Evolutionary conservation across 1,140 invertebrate species (phyloP).

Genomic region (Trichonephila clavipes): DNA sequence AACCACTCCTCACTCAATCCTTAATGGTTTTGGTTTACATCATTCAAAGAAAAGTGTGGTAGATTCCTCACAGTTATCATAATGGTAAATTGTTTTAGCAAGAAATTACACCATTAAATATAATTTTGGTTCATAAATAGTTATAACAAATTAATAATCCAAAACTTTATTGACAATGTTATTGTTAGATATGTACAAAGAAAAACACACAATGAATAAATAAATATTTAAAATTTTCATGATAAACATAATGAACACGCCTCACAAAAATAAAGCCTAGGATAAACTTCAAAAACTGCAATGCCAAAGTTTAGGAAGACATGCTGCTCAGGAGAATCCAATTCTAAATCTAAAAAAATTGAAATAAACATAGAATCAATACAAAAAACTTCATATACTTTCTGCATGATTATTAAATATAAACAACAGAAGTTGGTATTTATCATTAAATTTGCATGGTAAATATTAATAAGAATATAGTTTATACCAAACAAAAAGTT

Average conservation of each 20-base stretch:
- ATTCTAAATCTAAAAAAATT: neutral
- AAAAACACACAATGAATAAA: slow-evolving; percentile 19
- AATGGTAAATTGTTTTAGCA: no score
- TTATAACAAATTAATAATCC: neutral
- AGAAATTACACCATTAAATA: no score
- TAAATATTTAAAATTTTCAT: slow-evolving; percentile 40
- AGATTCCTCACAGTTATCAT: no score
- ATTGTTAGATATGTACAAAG: slow-evolving; percentile 9
- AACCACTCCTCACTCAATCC: no score
- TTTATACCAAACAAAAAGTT: no score
- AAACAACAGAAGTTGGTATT: no score
- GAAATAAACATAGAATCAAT: neutral
- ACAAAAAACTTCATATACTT: neutral
- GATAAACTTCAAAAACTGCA: slow-evolving; percentile 21
- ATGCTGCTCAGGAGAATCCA: neutral
- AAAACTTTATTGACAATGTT: neutral
- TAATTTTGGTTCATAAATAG: no score
- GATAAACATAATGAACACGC: neutral
- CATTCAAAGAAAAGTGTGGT: no score
- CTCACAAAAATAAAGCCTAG: neutral
- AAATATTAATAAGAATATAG: no score
- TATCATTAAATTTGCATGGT: no score
- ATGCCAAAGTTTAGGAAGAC: slow-evolving; percentile 18
- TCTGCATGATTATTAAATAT: neutral
- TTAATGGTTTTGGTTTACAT: no score